Conservation (phyloP, 1,140 invertebrate genomes). For the Cydia pomonella region DNA sequence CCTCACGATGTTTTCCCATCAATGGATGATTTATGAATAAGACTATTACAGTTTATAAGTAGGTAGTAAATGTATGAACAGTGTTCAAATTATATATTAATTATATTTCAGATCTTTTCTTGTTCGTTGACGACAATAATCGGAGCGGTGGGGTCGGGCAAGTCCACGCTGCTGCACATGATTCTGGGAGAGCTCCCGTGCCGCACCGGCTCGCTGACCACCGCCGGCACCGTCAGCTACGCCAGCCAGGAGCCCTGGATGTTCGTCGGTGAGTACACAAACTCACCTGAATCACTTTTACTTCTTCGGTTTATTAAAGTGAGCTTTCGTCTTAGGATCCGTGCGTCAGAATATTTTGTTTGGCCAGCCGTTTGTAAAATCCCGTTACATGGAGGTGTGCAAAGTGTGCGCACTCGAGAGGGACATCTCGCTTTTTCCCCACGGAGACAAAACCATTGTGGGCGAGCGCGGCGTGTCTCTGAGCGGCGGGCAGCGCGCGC, state of each 20-base stretch:
- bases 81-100: no score
- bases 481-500: conserved; percentile 89
- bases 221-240: conserved; percentile 85
- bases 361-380: conserved; percentile 83
- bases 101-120: conserved; percentile 54
- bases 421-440: conserved; percentile 85
- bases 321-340: conserved; percentile 52
- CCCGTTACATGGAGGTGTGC: conserved; percentile 84
- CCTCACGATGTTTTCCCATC: no score
- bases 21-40: no score
- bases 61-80: no score
- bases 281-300: not conserved
- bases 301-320: not conserved
- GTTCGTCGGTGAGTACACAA: conserved; percentile 81
- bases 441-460: conserved; percentile 89
- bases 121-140: conserved; percentile 62
- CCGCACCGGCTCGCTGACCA: conserved; percentile 81
- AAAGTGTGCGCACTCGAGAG: conserved; percentile 82
- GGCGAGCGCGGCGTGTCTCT: conserved; percentile 90
- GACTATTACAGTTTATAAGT: no score
- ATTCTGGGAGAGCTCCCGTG: conserved; percentile 86
- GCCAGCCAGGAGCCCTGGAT: conserved; percentile 89
- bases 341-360: conserved; percentile 90
- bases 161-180: conserved; percentile 87
- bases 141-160: conserved; percentile 69